phyloP scores from a whole-genome alignment of 2,113 vertebrate species.

The Cnemophilus loriae region DNA sequence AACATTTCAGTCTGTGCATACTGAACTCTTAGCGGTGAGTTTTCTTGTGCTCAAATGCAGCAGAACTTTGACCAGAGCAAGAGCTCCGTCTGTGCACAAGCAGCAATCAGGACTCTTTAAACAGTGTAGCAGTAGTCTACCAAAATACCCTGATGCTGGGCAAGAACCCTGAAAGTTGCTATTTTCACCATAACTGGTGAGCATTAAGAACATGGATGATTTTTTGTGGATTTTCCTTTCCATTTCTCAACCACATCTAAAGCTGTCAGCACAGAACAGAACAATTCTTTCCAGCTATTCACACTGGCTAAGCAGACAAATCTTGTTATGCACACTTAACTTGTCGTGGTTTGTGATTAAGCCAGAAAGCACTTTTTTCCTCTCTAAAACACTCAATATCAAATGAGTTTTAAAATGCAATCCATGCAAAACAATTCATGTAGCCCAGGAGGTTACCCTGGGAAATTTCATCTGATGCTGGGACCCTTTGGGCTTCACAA shows the following conservation, averaged over 20 bases:
- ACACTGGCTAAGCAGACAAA: conserved; percentile 12
- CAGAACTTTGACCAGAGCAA: neutral
- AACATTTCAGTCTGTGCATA: neutral
- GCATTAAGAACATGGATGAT: neutral
- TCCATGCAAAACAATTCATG: conserved; percentile 2
- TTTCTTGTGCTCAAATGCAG: neutral
- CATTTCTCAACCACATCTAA: neutral
- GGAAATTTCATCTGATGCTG: neutral
- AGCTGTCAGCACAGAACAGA: neutral
- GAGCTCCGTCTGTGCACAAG: neutral
- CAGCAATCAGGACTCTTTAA: neutral
- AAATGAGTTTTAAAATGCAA: conserved; percentile 43
- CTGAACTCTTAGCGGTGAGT: neutral
- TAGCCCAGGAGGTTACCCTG: neutral
- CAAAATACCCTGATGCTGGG: neutral
- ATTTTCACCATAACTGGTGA: neutral
- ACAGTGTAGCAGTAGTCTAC: neutral
- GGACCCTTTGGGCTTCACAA: neutral
- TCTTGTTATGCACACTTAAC: conserved; percentile 35
- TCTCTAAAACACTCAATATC: neutral
- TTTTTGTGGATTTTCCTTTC: neutral
- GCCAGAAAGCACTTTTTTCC: neutral
- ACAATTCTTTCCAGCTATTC: conserved; percentile 44
- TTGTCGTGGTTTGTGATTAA: conserved; percentile 2
- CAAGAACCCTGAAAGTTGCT: neutral